Conservation (phyloP, 2,888 invertebrate species). For the Drosophila macrospina region DNA sequence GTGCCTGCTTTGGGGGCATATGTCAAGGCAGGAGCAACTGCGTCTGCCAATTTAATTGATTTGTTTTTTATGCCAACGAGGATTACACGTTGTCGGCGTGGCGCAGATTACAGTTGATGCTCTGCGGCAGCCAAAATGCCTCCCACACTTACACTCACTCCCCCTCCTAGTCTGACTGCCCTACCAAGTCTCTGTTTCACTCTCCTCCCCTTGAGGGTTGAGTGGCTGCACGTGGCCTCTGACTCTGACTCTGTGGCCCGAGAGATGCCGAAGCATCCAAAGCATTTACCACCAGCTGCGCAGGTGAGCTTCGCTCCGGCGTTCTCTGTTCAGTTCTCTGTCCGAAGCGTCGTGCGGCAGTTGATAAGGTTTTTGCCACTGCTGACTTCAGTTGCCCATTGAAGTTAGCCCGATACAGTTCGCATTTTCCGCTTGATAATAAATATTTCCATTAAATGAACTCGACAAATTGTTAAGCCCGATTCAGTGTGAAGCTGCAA, state of each 20-base stretch:
- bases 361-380: conserved; percentile 23
- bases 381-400: conserved; percentile 64
- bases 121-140: conserved; percentile 48
- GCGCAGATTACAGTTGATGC: conserved; percentile 76
- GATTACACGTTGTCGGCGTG: conserved; percentile 78
- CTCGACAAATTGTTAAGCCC: not conserved
- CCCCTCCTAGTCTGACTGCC: not conserved
- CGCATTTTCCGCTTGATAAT: conserved; percentile 4
- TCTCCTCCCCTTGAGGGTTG: conserved; percentile 44
- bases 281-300: conserved; percentile 80
- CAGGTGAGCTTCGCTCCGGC: conserved; percentile 58
- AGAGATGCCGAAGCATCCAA: conserved; percentile 32
- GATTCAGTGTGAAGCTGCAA: not conserved
- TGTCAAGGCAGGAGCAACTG: conserved; percentile 47
- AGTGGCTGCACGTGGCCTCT: conserved; percentile 78
- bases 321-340: not conserved
- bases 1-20: conserved; percentile 50
- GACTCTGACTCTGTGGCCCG: conserved; percentile 50
- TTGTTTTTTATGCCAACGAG: conserved; percentile 85
- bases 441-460: not conserved
- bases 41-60: conserved; percentile 83
- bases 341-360: not conserved
- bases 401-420: conserved; percentile 59
- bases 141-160: not conserved
- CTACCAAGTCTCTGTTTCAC: not conserved